Conservation (phyloP, 2,888 invertebrate species). For the Caenorhabditis sp. region DNA sequence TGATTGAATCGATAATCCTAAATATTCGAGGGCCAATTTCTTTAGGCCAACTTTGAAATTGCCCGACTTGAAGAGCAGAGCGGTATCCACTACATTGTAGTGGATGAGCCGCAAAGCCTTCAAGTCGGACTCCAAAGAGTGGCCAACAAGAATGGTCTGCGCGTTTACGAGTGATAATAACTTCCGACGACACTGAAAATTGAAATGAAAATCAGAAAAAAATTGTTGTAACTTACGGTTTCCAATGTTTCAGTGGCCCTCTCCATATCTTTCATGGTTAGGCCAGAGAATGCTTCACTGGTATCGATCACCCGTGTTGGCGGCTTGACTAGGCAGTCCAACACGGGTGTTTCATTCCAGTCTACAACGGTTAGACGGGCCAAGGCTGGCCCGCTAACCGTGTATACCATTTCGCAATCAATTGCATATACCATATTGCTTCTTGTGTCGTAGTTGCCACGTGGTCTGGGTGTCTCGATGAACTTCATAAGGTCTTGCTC, state of each 20-base stretch:
- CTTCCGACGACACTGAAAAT: slow-evolving; percentile 78
- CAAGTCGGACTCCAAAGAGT: slow-evolving; percentile 95
- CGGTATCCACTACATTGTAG: slow-evolving; percentile 86
- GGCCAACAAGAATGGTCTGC: slow-evolving; percentile 91
- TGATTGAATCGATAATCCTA: too few relatives aligned
- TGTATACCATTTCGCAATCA: slow-evolving; percentile 82
- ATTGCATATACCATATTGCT: slow-evolving; percentile 78
- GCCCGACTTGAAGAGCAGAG: slow-evolving; percentile 79
- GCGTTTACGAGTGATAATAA: slow-evolving; percentile 87
- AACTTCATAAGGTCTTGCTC: slow-evolving; percentile 56
- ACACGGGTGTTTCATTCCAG: slow-evolving; percentile 77
- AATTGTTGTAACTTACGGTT: slow-evolving; percentile 68
- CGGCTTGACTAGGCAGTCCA: slow-evolving; percentile 90
- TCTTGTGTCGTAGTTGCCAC: slow-evolving; percentile 50
- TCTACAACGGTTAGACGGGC: slow-evolving; percentile 67
- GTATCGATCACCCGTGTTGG: slow-evolving; percentile 82
- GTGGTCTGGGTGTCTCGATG: slow-evolving; percentile 54
- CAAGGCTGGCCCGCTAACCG: slow-evolving; percentile 56
- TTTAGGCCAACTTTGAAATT: too few relatives aligned
- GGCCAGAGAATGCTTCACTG: slow-evolving; percentile 90
- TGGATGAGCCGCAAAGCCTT: slow-evolving; percentile 83
- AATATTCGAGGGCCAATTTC: too few relatives aligned
- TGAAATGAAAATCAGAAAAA: too few relatives aligned
- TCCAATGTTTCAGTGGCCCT: slow-evolving; percentile 77
- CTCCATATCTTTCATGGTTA: slow-evolving; percentile 85